Conservation (phyloP, 2,797 vertebrate species). For the Coracias cyanogaster region DNA sequence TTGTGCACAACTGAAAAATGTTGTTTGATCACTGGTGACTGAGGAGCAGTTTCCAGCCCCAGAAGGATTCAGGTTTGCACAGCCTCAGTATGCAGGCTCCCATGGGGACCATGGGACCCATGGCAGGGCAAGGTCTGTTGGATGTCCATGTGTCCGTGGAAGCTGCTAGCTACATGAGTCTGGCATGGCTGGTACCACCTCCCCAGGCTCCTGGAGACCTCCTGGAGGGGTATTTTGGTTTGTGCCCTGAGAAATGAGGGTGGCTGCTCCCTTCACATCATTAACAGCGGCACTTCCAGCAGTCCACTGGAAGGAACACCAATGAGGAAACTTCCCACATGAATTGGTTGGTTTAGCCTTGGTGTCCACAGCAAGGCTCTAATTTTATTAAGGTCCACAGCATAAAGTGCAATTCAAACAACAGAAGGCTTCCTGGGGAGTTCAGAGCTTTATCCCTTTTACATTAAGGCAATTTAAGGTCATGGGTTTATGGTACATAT, state of each 20-base stretch:
- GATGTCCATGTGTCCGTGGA: rapidly evolving
- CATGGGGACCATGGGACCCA: rapidly evolving
- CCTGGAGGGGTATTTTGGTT: not conserved
- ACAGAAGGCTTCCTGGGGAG: not conserved
- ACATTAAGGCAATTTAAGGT: not conserved
- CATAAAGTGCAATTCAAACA: not conserved
- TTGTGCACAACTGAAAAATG: not conserved
- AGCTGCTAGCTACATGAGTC: not conserved
- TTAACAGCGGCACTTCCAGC: not conserved
- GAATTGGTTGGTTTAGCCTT: not conserved
- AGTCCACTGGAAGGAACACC: not conserved
- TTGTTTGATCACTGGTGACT: not conserved
- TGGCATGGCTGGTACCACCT: not conserved
- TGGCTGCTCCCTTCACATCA: not conserved
- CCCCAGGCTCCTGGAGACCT: rapidly evolving
- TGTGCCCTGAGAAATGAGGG: not conserved
- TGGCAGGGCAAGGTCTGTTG: not conserved
- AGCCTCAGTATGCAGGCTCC: not conserved
- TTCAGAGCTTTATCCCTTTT: not conserved
- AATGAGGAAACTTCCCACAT: not conserved
- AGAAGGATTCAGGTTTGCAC: not conserved
- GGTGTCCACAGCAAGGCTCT: not conserved
- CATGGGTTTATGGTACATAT: not conserved
- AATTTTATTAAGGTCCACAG: not conserved
- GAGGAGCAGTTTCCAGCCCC: not conserved